Evolutionary conservation across 2,888 invertebrate species (phyloP).

Genomic region (Polymixis flavicincta): DNA sequence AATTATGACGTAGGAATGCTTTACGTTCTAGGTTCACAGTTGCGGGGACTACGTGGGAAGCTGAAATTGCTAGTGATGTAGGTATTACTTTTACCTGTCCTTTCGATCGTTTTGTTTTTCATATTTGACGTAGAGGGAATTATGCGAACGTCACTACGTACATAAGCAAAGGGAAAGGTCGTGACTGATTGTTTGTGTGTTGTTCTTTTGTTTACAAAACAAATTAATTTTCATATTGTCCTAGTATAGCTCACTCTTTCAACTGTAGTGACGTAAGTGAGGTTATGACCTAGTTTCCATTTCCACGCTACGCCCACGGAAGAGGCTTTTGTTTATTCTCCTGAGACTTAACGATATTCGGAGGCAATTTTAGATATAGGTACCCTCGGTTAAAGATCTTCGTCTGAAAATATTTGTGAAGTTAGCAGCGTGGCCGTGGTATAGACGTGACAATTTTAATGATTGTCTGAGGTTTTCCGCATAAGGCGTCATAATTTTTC

Average conservation of each 20-base stretch:
- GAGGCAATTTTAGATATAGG: not conserved
- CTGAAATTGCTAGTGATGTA: conserved; percentile 10
- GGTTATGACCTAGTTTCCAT: conserved; percentile 18
- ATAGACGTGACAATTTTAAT: not conserved
- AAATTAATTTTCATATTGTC: conserved; percentile 7
- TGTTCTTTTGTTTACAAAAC: conserved; percentile 32
- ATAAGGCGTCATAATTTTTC: not conserved
- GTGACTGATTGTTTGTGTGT: conserved; percentile 1
- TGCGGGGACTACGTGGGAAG: not conserved
- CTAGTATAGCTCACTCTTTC: not conserved
- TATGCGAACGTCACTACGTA: conserved; percentile 11
- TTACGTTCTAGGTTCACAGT: conserved; percentile 12
- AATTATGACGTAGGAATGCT: conserved; percentile 14
- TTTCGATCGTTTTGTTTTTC: conserved; percentile 1
- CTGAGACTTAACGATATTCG: not conserved
- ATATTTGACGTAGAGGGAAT: conserved; percentile 27
- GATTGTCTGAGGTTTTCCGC: not conserved
- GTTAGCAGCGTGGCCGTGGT: not conserved
- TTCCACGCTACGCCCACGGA: not conserved
- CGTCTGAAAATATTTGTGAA: not conserved
- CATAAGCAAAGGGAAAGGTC: conserved; percentile 13
- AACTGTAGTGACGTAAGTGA: not conserved
- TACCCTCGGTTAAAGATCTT: not conserved
- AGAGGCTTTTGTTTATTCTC: not conserved
- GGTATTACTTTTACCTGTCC: conserved; percentile 6